Percentiles rank a stretch among this genome's conserved stretches.
phyloP scores from a whole-genome alignment of 1,140 invertebrate genomes.

The Drosophila parabipectinata region DNA sequence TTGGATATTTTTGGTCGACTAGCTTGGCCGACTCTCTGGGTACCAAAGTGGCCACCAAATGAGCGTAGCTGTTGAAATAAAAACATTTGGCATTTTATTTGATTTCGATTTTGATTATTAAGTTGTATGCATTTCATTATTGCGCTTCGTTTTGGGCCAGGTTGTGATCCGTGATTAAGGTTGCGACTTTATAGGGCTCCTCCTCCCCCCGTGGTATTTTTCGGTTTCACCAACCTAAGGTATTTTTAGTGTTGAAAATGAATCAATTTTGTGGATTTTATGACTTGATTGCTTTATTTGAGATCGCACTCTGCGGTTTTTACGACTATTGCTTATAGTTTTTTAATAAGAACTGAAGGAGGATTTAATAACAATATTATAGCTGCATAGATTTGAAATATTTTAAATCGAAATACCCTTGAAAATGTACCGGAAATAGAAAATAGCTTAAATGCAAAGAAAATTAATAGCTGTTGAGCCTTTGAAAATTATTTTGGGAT shows the following conservation, averaged over 20 bases:
- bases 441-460: background rate
- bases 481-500: background rate
- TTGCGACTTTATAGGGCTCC: conserved; percentile 28
- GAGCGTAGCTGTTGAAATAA: conserved; percentile 81
- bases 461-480: background rate
- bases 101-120: conserved; percentile 72
- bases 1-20: conserved; percentile 10
- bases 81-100: conserved; percentile 81
- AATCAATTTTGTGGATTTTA: conserved; percentile 71
- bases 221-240: conserved; percentile 20
- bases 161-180: conserved; percentile 9
- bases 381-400: background rate
- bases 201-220: background rate
- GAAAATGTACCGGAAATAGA: background rate
- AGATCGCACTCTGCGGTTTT: conserved; percentile 38
- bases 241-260: conserved; percentile 54
- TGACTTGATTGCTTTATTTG: conserved; percentile 60
- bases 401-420: background rate
- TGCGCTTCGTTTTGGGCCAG: conserved; percentile 17
- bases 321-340: conserved; percentile 38
- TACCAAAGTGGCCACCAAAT: conserved; percentile 56
- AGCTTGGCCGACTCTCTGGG: conserved; percentile 15
- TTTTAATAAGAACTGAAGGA: conserved; percentile 46
- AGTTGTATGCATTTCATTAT: conserved; percentile 80
- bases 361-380: background rate